Percentiles rank a stretch among this genome's conserved stretches.
Evolutionary conservation across 1,140 invertebrate species (phyloP).

Genomic region (Nilaparvata lugens): DNA sequence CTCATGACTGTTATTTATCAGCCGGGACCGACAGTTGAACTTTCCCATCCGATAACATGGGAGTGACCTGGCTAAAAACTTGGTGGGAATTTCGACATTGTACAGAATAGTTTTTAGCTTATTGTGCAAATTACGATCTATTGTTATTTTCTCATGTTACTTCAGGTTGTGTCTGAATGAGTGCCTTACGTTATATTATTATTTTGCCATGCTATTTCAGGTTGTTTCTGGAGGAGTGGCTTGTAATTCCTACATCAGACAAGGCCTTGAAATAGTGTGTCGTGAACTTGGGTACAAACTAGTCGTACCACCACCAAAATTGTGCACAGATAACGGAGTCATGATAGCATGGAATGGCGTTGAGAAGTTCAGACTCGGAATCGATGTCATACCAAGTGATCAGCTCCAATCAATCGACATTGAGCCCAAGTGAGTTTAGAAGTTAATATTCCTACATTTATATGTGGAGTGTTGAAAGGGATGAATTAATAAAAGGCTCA

Average conservation of each 20-base stretch:
- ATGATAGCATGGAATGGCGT: slow-evolving; percentile 99
- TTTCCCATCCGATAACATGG: no score
- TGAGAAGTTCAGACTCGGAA: slow-evolving; percentile 51
- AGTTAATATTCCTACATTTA: slow-evolving; percentile 1
- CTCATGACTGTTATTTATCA: no score
- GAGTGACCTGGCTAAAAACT: no score
- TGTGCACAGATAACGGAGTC: slow-evolving; percentile 97
- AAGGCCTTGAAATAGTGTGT: slow-evolving; percentile 57
- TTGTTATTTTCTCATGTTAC: no score
- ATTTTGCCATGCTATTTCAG: slow-evolving; percentile 34
- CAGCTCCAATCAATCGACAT: slow-evolving; percentile 41
- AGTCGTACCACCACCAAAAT: slow-evolving; percentile 65
- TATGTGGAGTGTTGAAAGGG: background rate
- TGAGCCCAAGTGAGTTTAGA: slow-evolving; percentile 30
- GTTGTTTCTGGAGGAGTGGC: slow-evolving; percentile 94
- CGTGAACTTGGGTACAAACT: slow-evolving; percentile 52
- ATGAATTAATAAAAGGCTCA: slow-evolving; percentile 1
- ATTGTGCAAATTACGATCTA: no score
- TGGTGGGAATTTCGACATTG: no score
- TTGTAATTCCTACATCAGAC: slow-evolving; percentile 75
- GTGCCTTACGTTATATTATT: no score
- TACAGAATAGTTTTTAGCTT: no score
- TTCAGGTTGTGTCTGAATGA: no score
- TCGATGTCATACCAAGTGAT: slow-evolving; percentile 38
- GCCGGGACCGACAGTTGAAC: no score